A percentile compares a stretch with the other conserved stretches of the same genome.
phyloP scores from a whole-genome alignment of 2,113 vertebrate species.

The Paramisgurnus dabryanus region DNA sequence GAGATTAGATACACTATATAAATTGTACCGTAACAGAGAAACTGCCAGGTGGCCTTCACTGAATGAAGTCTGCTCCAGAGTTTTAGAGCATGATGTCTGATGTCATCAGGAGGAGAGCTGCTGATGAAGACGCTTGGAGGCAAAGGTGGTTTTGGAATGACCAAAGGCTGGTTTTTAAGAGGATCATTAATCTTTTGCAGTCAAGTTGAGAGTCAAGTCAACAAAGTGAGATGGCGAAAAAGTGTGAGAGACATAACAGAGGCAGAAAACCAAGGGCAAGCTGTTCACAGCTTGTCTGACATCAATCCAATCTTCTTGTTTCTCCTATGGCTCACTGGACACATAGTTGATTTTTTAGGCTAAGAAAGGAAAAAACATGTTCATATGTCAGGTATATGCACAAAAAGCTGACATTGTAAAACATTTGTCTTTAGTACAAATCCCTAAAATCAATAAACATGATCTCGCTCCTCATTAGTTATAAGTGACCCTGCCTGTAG shows the following conservation, averaged over 20 bases:
- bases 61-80: slow-evolving; percentile 23
- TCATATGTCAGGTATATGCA: neutral
- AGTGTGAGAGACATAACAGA: slow-evolving; percentile 45
- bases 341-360: slow-evolving; percentile 79
- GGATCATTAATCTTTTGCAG: slow-evolving; percentile 24
- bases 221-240: neutral
- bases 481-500: neutral
- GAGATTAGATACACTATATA: slow-evolving; percentile 29
- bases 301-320: slow-evolving; percentile 72
- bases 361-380: slow-evolving; percentile 56
- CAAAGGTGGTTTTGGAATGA: neutral
- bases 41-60: neutral
- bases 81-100: slow-evolving; percentile 19
- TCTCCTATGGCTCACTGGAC: slow-evolving; percentile 70
- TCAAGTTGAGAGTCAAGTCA: slow-evolving; percentile 31
- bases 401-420: neutral
- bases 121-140: neutral
- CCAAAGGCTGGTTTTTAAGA: slow-evolving; percentile 35
- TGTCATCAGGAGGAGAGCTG: slow-evolving; percentile 11
- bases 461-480: neutral
- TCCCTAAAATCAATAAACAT: neutral
- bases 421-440: neutral
- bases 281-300: slow-evolving; percentile 77
- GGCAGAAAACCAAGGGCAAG: slow-evolving; percentile 71
- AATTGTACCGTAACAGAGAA: neutral